Base-by-base conservation (phyloP, 92 coral and sea anemone genomes). In the Nematostella vectensis region DNA sequence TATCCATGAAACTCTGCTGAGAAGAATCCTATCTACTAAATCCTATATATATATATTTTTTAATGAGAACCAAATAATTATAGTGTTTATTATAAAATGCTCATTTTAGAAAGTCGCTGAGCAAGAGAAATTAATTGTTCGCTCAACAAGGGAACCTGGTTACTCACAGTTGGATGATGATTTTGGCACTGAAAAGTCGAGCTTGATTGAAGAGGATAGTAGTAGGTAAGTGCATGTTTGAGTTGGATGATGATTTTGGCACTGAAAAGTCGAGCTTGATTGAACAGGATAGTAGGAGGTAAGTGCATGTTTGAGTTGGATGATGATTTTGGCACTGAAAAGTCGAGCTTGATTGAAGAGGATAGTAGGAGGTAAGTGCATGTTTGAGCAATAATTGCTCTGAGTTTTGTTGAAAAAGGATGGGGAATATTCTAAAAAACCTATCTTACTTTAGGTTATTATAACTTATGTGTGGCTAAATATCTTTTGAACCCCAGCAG, bases 21-120 rank as follows among this genome's bases (percentile, higher is more conserved):
- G n/a, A n/a, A n/a, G n/a, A n/a, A n/a, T n/a, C n/a, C n/a, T n/a
- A n/a, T n/a, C n/a, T n/a, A n/a, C n/a, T n/a, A n/a, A n/a, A n/a
- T n/a, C n/a, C n/a, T n/a, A n/a, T n/a, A n/a, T n/a, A n/a, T n/a
- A n/a, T n/a, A n/a, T n/a, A n/a, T n/a, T n/a, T n/a, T n/a, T n/a
- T n/a, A n/a, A n/a, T n/a, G n/a, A n/a, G n/a, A n/a, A n/a, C n/a
- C n/a, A n/a, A n/a, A n/a, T n/a, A n/a, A n/a, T n/a, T n/a, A n/a
- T n/a, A n/a, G n/a, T n/a, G n/a, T n/a, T n/a, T n/a, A n/a, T n/a
- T n/a, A n/a, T n/a, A n/a, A n/a, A n/a, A n/a, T n/a, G n/a, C n/a
- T n/a, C n/a, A n/a, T 60, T 59, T 30, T 55, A 83, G 94, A 83
- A 57, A 73, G 70, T 83, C 29, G 94, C 83, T 48, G 94, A 83